Base-by-base conservation (phyloP, 2,888 invertebrate species). In the Hydrotaea diabolus region DNA sequence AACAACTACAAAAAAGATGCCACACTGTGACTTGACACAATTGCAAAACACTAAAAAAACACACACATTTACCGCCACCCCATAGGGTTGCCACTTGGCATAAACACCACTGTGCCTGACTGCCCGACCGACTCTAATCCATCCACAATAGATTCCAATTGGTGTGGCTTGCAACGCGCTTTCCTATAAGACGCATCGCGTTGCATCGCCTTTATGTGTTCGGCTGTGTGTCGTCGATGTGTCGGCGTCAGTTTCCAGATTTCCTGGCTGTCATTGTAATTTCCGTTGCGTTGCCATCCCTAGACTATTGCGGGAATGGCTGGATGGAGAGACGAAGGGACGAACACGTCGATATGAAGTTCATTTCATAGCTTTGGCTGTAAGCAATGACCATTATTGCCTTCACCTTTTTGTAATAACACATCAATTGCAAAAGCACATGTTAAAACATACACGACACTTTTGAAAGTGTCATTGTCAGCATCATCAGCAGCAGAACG, bases 391-490 rank as follows among this genome's bases (percentile, higher is more conserved):
- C 82, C 82, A 80, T 85, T 79, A 82, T 77, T 85, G 79, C 79
- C 82, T 82, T 85, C 79, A 85, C 82, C 82, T 85, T 82, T 82
- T 77, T 66, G 74, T 82, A 85, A 85, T 82, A 85, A 80, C 79
- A 85, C 85, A 85, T 85, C 82, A 82, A 85, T 85, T 77, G 74
- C 77, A 75, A 82, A 85, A 85, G 82, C 82, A 85, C 82, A 85
- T 85, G 77, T 85, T 85, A 80, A 74, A 80, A 46, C 82, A 82
- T 85, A 69, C 74, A 79, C 74, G 82, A 85, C 85, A 85, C 82
- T 82, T 82, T 85, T 74, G 77, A 82, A 85, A 80, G 79, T 80
- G 85, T 85, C 79, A 82, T 79, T 85, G 82, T 82, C 81, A 76
- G 79, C 81, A 71, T 78, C 77, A 69, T 19, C 39, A 76, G 69